These are phyloP conservation scores for Ondatra zibethicus DNA, from an alignment of 2,113 vertebrate species.

Conservation along the genomic window DNA sequence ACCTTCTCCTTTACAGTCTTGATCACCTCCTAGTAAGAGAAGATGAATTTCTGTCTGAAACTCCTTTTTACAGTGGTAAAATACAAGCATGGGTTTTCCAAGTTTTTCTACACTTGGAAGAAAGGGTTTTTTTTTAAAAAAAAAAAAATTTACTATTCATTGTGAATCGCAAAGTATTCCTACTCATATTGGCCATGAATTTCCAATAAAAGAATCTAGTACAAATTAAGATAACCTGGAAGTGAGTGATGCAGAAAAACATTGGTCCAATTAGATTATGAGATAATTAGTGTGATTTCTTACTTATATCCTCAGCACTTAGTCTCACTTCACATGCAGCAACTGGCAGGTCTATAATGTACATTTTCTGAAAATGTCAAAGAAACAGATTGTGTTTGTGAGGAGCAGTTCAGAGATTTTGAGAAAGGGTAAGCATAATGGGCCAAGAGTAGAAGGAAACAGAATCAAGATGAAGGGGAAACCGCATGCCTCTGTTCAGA, in stretches of 20 bases:
- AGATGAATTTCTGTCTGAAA: constrained; percentile 44
- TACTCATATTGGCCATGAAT: constrained; percentile 30
- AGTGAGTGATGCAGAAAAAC: not conserved
- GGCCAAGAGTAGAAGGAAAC: not conserved
- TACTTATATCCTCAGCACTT: constrained; percentile 45
- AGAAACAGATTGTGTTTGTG: constrained; percentile 45
- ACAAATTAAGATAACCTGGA: constrained; percentile 23
- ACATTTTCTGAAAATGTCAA: constrained; percentile 56
- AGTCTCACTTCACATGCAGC: not conserved
- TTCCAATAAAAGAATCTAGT: constrained; percentile 30
- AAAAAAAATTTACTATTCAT: constrained; percentile 1
- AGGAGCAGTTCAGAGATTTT: not conserved
- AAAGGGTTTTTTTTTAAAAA: constrained; percentile 19
- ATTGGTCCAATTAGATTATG: constrained; percentile 43
- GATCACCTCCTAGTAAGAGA: constrained; percentile 31
- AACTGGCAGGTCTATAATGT: constrained; percentile 51
- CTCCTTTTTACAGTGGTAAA: constrained; percentile 28
- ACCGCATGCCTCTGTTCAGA: not conserved
- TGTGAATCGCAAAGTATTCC: not conserved
- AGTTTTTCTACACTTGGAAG: constrained; percentile 28
- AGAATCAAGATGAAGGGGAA: constrained; percentile 42
- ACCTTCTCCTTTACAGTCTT: constrained; percentile 41
- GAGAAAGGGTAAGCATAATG: not conserved
- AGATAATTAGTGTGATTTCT: constrained; percentile 52
- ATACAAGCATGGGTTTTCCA: constrained; percentile 4